Evolutionary conservation across 2,797 vertebrate species (phyloP).

Genomic region (Kryptopterus vitreolus): DNA sequence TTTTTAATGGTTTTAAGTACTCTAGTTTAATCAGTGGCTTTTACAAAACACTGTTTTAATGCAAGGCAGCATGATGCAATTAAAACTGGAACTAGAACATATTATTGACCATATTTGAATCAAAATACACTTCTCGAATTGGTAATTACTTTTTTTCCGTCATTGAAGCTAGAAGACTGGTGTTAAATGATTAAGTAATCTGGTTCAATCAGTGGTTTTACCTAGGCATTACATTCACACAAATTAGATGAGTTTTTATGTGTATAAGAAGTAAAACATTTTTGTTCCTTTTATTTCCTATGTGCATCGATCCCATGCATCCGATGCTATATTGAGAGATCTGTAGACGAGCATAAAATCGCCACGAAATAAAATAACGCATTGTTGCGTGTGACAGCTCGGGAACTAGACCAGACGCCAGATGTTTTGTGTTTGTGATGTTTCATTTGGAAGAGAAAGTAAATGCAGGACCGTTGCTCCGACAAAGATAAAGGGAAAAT

Average conservation of each 20-base stretch:
- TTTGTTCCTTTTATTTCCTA: not conserved
- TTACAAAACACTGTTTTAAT: too few relatives aligned
- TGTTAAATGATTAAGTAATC: too few relatives aligned
- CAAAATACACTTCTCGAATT: not conserved
- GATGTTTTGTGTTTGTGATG: constrained; percentile 20
- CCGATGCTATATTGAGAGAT: not conserved
- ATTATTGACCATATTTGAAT: not conserved
- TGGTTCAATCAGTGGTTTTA: not conserved
- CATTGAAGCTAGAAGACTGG: not conserved
- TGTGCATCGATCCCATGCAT: not conserved
- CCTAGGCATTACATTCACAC: too few relatives aligned
- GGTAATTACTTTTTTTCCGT: not conserved
- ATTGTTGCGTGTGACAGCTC: constrained; percentile 1
- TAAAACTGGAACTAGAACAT: not conserved
- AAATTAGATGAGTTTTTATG: not conserved
- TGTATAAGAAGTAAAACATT: not conserved
- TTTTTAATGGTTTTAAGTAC: too few relatives aligned
- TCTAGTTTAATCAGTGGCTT: too few relatives aligned
- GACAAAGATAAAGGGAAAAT: not conserved
- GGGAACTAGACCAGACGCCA: constrained; percentile 8
- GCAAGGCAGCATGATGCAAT: too few relatives aligned
- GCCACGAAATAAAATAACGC: not conserved
- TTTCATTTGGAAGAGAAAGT: not conserved
- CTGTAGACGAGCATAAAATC: not conserved
- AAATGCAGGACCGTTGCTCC: not conserved